A percentile compares a stretch with the other conserved stretches of the same genome.
These are phyloP conservation scores for Penelope pileata DNA, from an alignment of 2,113 vertebrate species.

Conservation along the genomic window DNA sequence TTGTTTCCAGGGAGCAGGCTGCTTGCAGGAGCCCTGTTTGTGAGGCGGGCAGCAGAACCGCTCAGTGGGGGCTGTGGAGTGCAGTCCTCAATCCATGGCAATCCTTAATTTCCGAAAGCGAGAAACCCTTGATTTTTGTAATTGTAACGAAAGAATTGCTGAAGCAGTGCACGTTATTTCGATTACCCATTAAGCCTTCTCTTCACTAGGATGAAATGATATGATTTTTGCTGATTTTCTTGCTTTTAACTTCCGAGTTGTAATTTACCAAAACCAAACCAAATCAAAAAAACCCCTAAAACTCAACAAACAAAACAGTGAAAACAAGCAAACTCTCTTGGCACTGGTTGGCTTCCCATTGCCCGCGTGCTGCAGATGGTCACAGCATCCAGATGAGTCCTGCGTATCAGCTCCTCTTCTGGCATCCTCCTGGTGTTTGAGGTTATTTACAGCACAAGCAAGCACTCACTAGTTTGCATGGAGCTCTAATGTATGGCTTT, in stretches of 20 bases:
- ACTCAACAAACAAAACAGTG: neutral
- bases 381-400: neutral
- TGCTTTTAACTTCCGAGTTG: constrained; percentile 20
- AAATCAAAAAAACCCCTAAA: neutral
- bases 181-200: neutral
- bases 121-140: constrained; percentile 1
- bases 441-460: neutral
- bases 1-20: neutral
- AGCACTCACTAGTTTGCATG: neutral
- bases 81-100: neutral
- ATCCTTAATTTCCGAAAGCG: constrained; percentile 45
- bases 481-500: neutral
- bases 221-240: neutral
- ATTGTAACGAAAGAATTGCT: constrained; percentile 32
- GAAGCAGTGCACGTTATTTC: neutral
- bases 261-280: neutral
- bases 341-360: neutral
- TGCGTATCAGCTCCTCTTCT: neutral
- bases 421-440: neutral
- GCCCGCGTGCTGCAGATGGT: neutral
- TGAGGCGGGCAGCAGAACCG: neutral
- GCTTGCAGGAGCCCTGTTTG: neutral
- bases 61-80: neutral
- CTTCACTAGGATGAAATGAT: neutral
- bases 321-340: neutral